phyloP scores from a whole-genome alignment of 37 sponge, comb jelly and placozoan genomes.

The Hexactinellida sp. region DNA sequence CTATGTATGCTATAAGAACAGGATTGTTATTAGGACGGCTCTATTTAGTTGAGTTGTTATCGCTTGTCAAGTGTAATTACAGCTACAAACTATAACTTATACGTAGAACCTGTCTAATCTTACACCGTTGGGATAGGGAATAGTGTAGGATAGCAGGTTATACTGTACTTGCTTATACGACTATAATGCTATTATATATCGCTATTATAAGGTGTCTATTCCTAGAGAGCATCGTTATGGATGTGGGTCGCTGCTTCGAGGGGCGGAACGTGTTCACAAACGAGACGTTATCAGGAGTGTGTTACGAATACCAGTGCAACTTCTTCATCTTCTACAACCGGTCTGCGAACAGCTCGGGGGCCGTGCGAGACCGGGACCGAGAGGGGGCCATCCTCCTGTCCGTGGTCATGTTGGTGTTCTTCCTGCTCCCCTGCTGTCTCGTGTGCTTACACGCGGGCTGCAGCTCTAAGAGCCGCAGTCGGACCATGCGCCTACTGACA shows the following conservation, averaged over 20 bases:
- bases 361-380: not conserved
- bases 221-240: not conserved
- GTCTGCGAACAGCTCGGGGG: not conserved
- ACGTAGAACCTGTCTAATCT: too few relatives aligned
- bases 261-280: not conserved
- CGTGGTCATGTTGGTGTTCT: not conserved
- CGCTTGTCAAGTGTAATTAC: too few relatives aligned
- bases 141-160: too few relatives aligned
- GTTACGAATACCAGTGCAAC: not conserved
- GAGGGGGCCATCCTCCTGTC: not conserved
- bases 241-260: not conserved
- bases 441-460: not conserved
- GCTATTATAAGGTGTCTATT: too few relatives aligned
- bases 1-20: too few relatives aligned
- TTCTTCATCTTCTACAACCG: not conserved
- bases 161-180: too few relatives aligned
- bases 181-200: too few relatives aligned
- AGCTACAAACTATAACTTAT: too few relatives aligned
- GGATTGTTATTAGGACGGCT: too few relatives aligned
- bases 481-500: too few relatives aligned
- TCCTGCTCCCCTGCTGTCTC: not conserved
- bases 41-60: too few relatives aligned
- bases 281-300: not conserved
- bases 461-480: not conserved
- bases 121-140: too few relatives aligned